phyloP scores from a whole-genome alignment of 2,888 invertebrate species.

The Tinea trinotella region DNA sequence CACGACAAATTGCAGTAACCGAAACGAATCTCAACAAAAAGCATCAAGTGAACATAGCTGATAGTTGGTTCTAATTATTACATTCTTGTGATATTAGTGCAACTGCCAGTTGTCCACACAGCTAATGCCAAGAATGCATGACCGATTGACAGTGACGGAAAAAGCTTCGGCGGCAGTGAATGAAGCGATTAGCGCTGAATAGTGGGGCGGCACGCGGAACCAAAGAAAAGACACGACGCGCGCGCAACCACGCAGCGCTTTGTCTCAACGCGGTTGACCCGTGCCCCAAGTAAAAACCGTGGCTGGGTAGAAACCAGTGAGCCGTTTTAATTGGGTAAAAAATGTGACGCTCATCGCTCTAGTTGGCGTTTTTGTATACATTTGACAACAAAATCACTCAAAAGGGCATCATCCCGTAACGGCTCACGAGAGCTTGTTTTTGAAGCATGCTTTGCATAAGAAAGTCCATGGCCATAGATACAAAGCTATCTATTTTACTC shows the following conservation, averaged over 20 bases:
- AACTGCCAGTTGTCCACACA: conserved; percentile 24
- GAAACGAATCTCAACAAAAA: neutral
- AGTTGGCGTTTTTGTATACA: conserved; percentile 14
- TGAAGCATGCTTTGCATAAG: neutral
- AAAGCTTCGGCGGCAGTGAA: conserved; percentile 60
- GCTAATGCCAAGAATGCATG: conserved; percentile 55
- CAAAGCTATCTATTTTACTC: neutral
- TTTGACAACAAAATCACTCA: conserved; percentile 15
- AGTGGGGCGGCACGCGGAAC: conserved; percentile 61
- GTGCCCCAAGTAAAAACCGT: conserved; percentile 61
- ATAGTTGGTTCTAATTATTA: conserved; percentile 42
- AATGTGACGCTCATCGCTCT: conserved; percentile 30
- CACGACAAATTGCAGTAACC: neutral
- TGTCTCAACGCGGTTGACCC: conserved; percentile 68
- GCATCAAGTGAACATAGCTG: neutral
- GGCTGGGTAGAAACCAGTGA: conserved; percentile 42
- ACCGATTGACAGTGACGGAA: conserved; percentile 55
- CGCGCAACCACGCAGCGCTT: conserved; percentile 44
- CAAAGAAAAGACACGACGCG: conserved; percentile 52
- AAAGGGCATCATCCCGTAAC: conserved; percentile 13
- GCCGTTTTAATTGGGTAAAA: conserved; percentile 55
- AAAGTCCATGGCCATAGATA: neutral
- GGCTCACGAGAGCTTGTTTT: neutral
- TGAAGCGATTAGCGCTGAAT: conserved; percentile 71
- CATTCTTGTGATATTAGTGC: conserved; percentile 24